Base-by-base conservation (phyloP, 2,113 vertebrate genomes). In the Brevimyrus niger region DNA sequence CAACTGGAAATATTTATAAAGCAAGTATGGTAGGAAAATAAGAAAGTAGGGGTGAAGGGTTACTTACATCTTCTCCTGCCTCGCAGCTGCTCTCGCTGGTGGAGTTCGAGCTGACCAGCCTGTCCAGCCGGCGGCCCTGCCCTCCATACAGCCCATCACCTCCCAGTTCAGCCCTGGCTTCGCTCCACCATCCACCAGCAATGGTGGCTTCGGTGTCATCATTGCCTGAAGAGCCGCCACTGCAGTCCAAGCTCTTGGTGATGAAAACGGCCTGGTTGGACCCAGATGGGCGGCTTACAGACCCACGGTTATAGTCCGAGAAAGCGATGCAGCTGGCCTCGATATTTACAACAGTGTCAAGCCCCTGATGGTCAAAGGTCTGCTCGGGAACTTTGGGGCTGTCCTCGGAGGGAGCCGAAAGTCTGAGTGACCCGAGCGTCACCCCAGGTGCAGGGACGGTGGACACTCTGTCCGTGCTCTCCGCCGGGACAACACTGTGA, bases 251-350 rank as follows among this genome's bases (percentile, higher is more conserved):
- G 76, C 92, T 93, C 51, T 95, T 92, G 0, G 88, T 92, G 76
- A 91, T 90, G 58, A 35, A 92, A 87, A 94, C 85, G 2, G 90
- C 91, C 89, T 86, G 55, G 35, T 90, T 90, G 0, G 46, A 6
- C n/a, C n/a, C 85, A 27, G n/a, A 46, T 51, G 90, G 58, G 44
- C 50, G 76, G 23, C 82, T 83, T 9, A 23, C 3, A 1, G 42
- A 23, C 23, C 80, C 8, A 8, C 7, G 19, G 61, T 88, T 46
- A 0, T 89, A 91, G 88, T 96, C 94, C 31, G 94, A 94, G 93
- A 97, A 98, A 3, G 95, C 91, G 89, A 97, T 96, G 89, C 94
- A 94, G 90, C 94, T 96, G 19, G 91, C 92, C 90, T 96, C 96
- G 91, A 96, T 94, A 88, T 95, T 96, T 76, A 97, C 92, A 21